A percentile compares a stretch with the other conserved stretches of the same genome.
These are phyloP conservation scores for Microhierax caerulescens DNA, from an alignment of 2,797 vertebrate genomes.

Conservation along the genomic window DNA sequence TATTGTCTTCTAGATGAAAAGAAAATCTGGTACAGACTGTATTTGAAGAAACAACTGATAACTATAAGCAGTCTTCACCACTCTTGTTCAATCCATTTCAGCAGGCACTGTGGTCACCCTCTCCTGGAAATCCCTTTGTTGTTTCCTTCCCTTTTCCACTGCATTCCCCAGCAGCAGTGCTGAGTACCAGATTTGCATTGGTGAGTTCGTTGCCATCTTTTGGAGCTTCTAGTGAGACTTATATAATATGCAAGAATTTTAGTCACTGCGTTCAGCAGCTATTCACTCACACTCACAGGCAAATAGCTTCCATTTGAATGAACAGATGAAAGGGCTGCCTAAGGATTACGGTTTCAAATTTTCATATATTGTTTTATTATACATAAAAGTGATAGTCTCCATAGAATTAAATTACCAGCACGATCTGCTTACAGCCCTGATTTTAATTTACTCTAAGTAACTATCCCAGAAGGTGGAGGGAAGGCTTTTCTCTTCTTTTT, in stretches of 20 bases:
- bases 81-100: background rate
- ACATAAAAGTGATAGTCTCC: conserved; percentile 49
- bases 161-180: background rate
- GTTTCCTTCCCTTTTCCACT: background rate
- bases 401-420: conserved; percentile 45
- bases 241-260: background rate
- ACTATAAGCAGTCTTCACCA: background rate
- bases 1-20: background rate
- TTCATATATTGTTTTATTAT: conserved; percentile 59
- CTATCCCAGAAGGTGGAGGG: background rate
- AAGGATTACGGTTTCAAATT: conserved; percentile 34
- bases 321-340: conserved; percentile 40
- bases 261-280: background rate
- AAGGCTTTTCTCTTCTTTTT: background rate
- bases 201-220: background rate
- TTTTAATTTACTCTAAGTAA: conserved; percentile 53
- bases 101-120: background rate
- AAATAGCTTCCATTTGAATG: conserved; percentile 11
- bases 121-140: background rate
- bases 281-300: background rate
- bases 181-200: accelerated
- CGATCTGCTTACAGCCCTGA: conserved; percentile 25
- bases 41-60: background rate
- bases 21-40: background rate
- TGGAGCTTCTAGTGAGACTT: background rate